These are phyloP conservation scores for Littorina saxatilis DNA, from an alignment of 1,140 invertebrate genomes.

Conservation along the genomic window DNA sequence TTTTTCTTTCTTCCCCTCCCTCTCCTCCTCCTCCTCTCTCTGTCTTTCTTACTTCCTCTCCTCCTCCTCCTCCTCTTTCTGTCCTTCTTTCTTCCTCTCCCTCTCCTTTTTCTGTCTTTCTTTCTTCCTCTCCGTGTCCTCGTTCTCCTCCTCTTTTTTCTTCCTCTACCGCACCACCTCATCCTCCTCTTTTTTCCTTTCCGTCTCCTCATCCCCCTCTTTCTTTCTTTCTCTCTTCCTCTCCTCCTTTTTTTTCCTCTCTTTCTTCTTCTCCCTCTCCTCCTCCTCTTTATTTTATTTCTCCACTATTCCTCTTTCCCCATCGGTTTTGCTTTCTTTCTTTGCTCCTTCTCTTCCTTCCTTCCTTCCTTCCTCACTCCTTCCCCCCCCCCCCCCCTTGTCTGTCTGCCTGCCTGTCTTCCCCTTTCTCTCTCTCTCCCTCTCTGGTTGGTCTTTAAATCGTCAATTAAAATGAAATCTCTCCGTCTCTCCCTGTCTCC, in stretches of 20 bases:
- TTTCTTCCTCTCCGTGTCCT: background rate
- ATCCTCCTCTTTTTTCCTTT: too few species aligned
- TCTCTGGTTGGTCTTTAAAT: background rate
- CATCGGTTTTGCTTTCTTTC: background rate
- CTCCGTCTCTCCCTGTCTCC: background rate
- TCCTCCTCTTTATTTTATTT: background rate
- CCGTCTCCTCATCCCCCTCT: background rate
- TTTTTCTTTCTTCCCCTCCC: background rate
- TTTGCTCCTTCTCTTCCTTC: constrained; percentile 8
- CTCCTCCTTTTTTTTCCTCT: constrained; percentile 19
- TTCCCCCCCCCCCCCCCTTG: too few species aligned
- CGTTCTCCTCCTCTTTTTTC: background rate
- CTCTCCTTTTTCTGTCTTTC: background rate
- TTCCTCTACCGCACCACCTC: background rate
- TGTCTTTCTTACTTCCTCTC: background rate
- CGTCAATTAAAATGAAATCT: background rate
- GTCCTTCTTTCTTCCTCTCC: background rate
- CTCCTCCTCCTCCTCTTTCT: background rate
- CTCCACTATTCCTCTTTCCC: background rate
- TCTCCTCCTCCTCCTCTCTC: background rate
- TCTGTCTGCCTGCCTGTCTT: too few species aligned
- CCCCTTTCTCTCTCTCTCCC: background rate
- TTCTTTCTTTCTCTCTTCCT: constrained; percentile 3
- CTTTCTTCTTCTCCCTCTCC: background rate
- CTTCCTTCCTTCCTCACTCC: background rate